Base-by-base conservation (phyloP, 2,113 vertebrate genomes). In the Bothrops jararaca region DNA sequence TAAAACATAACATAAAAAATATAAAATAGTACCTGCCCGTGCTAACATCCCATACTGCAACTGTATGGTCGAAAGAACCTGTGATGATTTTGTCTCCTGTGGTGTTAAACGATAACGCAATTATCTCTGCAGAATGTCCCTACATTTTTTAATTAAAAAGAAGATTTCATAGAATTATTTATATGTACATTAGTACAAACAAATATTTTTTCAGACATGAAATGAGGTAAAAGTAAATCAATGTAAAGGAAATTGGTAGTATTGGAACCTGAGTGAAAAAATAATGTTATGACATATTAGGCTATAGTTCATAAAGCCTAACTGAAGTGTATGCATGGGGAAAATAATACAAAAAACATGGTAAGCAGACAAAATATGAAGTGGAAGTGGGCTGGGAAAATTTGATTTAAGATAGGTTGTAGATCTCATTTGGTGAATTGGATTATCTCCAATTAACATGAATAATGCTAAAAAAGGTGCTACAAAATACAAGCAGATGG, bases 51-150 rank as follows among this genome's bases (percentile, higher is more conserved):
- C 99, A 99, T 45, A 99, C 96, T 29, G 91, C 96, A 52, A 98
- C 98, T 0, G 98, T 98, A 90, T 99, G 98, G 96, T 99, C 99
- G 93, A 99, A 99, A 54, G 99, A 99, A 85, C 98, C 99, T 0
- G 99, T 99, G 96, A 99, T 97, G 88, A 99, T 98, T 89, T 98
- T 98, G 93, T 97, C 97, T 89, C 99, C 99, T 5, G 95, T 95
- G 0, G 98, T 98, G 97, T 99, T 98, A 95, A 99, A 99, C 88
- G 98, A 98, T 93, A 99, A 93, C 1, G 97, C 97, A 93, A 99
- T 98, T 69, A 99, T 97, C 97, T 99, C 99, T 91, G 98, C 99
- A 24, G 98, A 98, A 92, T 99, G 99, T 57, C 98, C 99, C 99
- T 99, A 95, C 86, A 39, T 93, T 90, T 93, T 85, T 80, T 69